Evolutionary conservation across 1,140 invertebrate species (phyloP).

Genomic region (Drosophila tristis): DNA sequence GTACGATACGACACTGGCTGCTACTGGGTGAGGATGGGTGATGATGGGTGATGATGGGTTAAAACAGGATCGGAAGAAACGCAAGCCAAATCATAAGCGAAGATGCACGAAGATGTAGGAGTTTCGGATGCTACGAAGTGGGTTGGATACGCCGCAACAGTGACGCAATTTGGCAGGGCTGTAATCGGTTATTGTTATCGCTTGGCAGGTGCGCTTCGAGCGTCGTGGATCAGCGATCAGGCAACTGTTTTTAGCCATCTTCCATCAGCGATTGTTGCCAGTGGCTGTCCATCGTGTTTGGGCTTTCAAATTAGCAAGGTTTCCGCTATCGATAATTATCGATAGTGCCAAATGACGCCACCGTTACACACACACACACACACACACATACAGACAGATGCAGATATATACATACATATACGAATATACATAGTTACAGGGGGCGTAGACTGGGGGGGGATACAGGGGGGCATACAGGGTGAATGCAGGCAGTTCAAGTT

Average conservation of each 20-base stretch:
- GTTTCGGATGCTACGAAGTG: constrained; percentile 6
- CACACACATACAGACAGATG: constrained; percentile 30
- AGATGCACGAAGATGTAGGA: constrained; percentile 9
- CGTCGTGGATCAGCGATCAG: no score
- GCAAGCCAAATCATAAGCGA: constrained; percentile 19
- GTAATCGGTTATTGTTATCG: no score
- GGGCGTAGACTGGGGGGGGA: constrained; percentile 10
- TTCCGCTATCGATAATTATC: background rate
- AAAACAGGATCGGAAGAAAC: constrained; percentile 7
- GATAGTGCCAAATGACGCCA: constrained; percentile 7
- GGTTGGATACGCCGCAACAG: background rate
- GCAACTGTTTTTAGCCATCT: no score
- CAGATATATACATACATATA: constrained; percentile 23
- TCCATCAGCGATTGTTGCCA: no score
- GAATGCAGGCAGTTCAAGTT: constrained; percentile 20
- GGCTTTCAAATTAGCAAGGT: no score
- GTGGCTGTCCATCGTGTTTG: no score
- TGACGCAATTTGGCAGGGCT: constrained; percentile 9
- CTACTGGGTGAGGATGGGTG: background rate
- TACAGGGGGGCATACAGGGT: constrained; percentile 8
- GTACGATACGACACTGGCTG: constrained; percentile 2
- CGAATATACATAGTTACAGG: no score
- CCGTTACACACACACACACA: constrained; percentile 33
- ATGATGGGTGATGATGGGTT: background rate
- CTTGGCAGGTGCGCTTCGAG: no score